Percentiles rank a stretch among this genome's conserved stretches.
Evolutionary conservation across 2,888 invertebrate genomes (phyloP).

Genomic region (Tipula unca): DNA sequence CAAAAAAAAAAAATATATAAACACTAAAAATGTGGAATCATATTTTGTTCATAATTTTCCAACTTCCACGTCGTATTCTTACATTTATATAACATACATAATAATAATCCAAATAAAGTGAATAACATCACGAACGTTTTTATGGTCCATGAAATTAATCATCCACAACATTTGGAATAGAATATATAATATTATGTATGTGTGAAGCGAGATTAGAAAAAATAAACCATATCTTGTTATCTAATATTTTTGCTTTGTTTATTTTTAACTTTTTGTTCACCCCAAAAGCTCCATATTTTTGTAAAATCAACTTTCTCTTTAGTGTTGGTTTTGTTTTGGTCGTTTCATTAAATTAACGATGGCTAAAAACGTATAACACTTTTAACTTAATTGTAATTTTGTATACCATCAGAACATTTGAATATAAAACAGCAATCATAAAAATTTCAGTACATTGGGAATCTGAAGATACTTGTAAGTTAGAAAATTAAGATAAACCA

Average conservation of each 20-base stretch:
- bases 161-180: not conserved
- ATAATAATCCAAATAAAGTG: conserved; percentile 19
- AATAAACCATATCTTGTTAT: not conserved
- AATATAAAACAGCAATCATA: too few species aligned
- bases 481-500: too few species aligned
- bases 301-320: not conserved
- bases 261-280: not conserved
- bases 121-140: conserved; percentile 18
- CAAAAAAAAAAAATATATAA: not conserved
- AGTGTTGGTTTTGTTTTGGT: too few species aligned
- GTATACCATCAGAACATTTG: too few species aligned
- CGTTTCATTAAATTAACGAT: too few species aligned
- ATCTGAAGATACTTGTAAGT: too few species aligned
- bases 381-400: too few species aligned
- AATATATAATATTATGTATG: not conserved
- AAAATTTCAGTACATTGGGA: too few species aligned
- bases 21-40: not conserved
- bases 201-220: not conserved
- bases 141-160: conserved; percentile 17
- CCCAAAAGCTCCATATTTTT: not conserved
- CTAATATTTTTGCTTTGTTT: not conserved
- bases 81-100: not conserved
- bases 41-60: not conserved
- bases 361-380: too few species aligned
- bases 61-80: not conserved